Evolutionary conservation across 2,888 invertebrate genomes (phyloP), one percentile per base, ranked within the genome.

Genomic region (Agrilus biguttatus): DNA sequence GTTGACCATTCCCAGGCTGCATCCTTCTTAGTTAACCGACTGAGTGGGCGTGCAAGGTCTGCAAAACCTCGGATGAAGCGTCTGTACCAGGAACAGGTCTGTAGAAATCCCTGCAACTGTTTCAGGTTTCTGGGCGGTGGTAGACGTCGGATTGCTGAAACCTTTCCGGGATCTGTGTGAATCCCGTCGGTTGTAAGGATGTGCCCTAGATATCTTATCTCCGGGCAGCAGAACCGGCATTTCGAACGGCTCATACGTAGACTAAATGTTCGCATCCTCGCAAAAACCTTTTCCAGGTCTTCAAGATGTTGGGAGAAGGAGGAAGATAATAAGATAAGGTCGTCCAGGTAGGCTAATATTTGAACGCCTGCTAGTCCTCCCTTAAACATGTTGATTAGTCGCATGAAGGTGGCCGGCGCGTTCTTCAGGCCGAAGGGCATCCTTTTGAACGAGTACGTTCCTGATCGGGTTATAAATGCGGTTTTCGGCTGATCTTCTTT

Each of bases 401-500:
- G 40, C 38, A 49, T 53, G 39, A 56, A 55, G 2, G 52, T 53
- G 8, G 53, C 48, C 2, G 51, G 49, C 3, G 50, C 49, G 38
- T 53, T 56, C 17, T 49, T 40, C 19, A 55, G 42, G 8, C 52
- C 52, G 36, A 53, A 55, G 8, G 52, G 50, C 50, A 52, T 50
- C 23, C 48, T 35, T 8, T 19, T 38, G 38, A 48, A 54, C 6
- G 50, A 42, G 40, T 44, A 54, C 4, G 42, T 39, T 8, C 55
- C 53, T 23, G 54, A 53, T n/a, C 52, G 71, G 67, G 40, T 42
- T 3, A 45, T 43, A 17, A 49, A 45, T 21, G 41, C 41, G 8
- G 47, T 47, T 19, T 46, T 70, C 71, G 65, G 17, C 17, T 17
- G 4, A 4, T 17, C 17, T 0, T 61, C 51, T 45, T n/a, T 62